A percentile compares a stretch with the other conserved stretches of the same genome.
These are phyloP conservation scores for Plutella xylostella DNA, from an alignment of 2,888 invertebrate genomes.

Conservation along the genomic window DNA sequence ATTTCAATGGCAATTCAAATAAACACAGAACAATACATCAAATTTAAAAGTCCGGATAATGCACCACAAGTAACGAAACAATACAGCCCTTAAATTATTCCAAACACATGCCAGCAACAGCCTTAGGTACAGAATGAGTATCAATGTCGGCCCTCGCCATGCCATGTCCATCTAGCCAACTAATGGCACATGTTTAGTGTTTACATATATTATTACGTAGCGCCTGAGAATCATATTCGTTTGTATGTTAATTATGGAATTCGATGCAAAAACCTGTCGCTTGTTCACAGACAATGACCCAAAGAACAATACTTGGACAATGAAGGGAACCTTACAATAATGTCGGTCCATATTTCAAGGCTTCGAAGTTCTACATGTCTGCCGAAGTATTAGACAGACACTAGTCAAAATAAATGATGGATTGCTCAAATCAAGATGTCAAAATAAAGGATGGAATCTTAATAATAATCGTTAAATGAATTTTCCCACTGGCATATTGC, in stretches of 20 bases:
- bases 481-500: conserved; percentile 54
- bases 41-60: too few species aligned
- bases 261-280: conserved; percentile 28
- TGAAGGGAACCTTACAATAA: conserved; percentile 34
- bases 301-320: conserved; percentile 42
- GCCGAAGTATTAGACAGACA: too few species aligned
- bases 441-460: conserved; percentile 25
- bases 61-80: too few species aligned
- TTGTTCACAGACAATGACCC: conserved; percentile 42
- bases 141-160: too few species aligned
- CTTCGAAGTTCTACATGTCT: neutral
- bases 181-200: conserved; percentile 10
- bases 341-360: neutral
- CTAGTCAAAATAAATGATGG: neutral
- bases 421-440: conserved; percentile 14
- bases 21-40: too few species aligned
- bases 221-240: conserved; percentile 29
- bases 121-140: too few species aligned
- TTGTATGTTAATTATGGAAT: conserved; percentile 46
- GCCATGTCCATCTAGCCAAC: too few species aligned
- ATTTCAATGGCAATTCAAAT: too few species aligned
- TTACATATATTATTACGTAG: conserved; percentile 29
- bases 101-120: too few species aligned
- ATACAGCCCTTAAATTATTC: too few species aligned
- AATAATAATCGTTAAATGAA: conserved; percentile 39